Evolutionary conservation across 2,797 vertebrate species (phyloP).

Genomic region (Spheniscus humboldti): DNA sequence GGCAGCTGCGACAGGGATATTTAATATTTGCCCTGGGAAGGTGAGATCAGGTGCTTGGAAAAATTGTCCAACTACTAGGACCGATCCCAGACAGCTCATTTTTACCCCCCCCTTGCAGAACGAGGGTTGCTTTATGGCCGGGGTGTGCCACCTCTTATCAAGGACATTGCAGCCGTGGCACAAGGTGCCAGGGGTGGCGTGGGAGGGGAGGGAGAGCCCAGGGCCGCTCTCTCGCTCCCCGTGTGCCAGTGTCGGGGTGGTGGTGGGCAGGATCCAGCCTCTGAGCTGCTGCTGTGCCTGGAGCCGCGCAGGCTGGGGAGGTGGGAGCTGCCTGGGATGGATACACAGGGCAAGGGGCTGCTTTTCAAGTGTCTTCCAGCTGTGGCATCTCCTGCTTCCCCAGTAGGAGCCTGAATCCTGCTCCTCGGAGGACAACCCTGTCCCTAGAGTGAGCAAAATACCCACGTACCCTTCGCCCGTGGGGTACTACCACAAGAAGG

Average conservation of each 20-base stretch:
- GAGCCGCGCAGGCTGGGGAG: rapidly evolving
- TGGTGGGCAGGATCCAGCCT: neutral
- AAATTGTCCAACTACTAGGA: neutral
- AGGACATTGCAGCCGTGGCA: neutral
- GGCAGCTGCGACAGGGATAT: neutral
- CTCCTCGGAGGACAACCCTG: neutral
- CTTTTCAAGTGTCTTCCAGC: neutral
- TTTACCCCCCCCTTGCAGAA: neutral
- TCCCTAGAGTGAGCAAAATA: neutral
- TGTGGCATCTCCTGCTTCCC: neutral
- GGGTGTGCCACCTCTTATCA: neutral
- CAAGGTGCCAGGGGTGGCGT: neutral
- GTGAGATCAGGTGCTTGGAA: neutral
- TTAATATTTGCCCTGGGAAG: neutral
- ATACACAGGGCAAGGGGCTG: rapidly evolving
- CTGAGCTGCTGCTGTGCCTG: neutral
- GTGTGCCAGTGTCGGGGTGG: rapidly evolving
- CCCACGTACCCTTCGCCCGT: neutral
- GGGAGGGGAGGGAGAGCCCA: neutral
- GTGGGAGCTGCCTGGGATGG: neutral
- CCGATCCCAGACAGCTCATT: neutral
- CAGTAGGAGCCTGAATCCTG: neutral
- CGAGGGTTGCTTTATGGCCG: neutral
- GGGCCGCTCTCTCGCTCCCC: neutral
- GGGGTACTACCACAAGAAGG: neutral